Evolutionary conservation across 2,888 invertebrate genomes (phyloP).

Genomic region (Drymonia ruficornis): DNA sequence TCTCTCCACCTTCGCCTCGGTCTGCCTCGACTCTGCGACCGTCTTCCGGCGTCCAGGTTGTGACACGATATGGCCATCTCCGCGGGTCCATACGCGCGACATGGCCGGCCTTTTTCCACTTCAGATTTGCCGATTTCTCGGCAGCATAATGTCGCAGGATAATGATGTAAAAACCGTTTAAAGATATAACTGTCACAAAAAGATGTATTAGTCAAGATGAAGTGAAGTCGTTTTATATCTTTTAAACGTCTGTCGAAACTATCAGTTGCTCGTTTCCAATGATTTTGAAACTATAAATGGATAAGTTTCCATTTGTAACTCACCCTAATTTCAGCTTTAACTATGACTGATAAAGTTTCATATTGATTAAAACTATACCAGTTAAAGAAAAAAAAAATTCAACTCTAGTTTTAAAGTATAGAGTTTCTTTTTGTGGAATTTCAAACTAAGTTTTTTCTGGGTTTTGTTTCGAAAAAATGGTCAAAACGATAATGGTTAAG

Average conservation of each 20-base stretch:
- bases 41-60: no score
- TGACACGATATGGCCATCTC: no score
- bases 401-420: background rate
- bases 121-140: no score
- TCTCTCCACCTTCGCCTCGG: no score
- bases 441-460: background rate
- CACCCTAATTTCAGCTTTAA: background rate
- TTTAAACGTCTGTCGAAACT: slow-evolving; percentile 37
- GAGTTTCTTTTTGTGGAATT: background rate
- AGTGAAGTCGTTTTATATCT: slow-evolving; percentile 20
- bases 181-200: no score
- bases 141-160: no score
- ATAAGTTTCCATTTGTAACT: background rate
- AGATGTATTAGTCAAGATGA: slow-evolving; percentile 12
- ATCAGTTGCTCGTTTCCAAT: slow-evolving; percentile 31
- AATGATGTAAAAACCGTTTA: no score
- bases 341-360: background rate
- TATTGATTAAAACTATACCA: background rate
- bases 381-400: background rate
- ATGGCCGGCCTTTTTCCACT: no score
- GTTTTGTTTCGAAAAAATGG: slow-evolving; percentile 34
- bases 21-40: no score
- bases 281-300: slow-evolving; percentile 19
- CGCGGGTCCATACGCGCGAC: no score
- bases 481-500: slow-evolving; percentile 39